phyloP scores from a whole-genome alignment of 2,113 vertebrate genomes.

The Halichoeres trimaculatus region DNA sequence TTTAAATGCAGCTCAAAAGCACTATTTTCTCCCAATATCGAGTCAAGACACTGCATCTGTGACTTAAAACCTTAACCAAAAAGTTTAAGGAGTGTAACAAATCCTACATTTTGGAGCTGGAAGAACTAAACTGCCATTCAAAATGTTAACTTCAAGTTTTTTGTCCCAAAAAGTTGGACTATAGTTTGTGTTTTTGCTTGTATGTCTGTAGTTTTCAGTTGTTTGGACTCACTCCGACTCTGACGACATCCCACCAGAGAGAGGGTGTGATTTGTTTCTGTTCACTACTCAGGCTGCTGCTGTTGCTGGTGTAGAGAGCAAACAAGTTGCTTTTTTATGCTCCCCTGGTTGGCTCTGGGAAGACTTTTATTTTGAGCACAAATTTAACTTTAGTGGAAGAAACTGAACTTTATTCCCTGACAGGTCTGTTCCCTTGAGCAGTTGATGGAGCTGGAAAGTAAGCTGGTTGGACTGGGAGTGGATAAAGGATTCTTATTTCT shows the following conservation, averaged over 20 bases:
- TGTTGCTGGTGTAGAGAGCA: not conserved
- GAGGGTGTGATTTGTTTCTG: slow-evolving; percentile 1
- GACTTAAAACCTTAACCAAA: no score
- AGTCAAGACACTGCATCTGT: no score
- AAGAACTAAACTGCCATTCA: no score
- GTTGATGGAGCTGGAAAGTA: slow-evolving; percentile 9
- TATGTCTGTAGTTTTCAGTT: not conserved
- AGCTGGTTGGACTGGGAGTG: slow-evolving; percentile 28
- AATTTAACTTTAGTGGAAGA: slow-evolving; percentile 6
- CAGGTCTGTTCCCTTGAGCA: slow-evolving; percentile 9
- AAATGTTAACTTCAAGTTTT: no score
- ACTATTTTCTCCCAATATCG: no score
- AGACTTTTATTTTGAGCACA: slow-evolving; percentile 5
- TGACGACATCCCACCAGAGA: slow-evolving; percentile 6
- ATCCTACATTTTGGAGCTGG: no score
- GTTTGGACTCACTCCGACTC: no score
- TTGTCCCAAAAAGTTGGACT: not conserved
- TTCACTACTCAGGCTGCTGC: slow-evolving; percentile 5
- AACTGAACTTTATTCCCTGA: slow-evolving; percentile 1
- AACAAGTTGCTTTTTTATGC: not conserved
- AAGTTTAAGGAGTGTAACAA: not conserved
- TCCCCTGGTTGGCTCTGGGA: slow-evolving; percentile 1
- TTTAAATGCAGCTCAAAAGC: no score
- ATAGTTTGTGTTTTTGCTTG: not conserved
- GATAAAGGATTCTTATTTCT: slow-evolving; percentile 2